phyloP scores from a whole-genome alignment of 1,140 invertebrate genomes.

The Latrodectus geometricus region DNA sequence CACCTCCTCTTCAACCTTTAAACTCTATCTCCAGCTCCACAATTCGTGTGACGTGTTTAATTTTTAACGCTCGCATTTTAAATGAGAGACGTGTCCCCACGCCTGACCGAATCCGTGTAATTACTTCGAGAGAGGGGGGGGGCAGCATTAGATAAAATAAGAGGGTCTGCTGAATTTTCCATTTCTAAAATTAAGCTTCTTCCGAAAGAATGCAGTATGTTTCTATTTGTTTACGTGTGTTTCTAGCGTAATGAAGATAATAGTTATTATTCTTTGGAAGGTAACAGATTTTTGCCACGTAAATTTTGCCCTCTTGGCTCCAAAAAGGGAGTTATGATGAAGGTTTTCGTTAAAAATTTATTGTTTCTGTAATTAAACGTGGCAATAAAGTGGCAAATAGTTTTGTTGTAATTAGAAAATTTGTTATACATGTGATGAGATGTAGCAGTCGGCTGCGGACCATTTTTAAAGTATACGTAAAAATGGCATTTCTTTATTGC shows the following conservation, averaged over 20 bases:
- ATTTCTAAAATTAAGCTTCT: constrained; percentile 8
- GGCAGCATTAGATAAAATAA: too few species aligned
- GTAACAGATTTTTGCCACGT: not conserved
- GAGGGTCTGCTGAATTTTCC: too few species aligned
- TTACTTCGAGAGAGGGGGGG: constrained; percentile 18
- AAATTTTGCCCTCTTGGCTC: constrained; percentile 5
- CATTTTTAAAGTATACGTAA: too few species aligned
- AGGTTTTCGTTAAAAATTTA: constrained; percentile 5
- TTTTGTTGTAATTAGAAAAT: not conserved
- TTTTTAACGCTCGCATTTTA: constrained; percentile 30
- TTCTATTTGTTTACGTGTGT: constrained; percentile 35
- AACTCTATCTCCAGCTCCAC: not conserved
- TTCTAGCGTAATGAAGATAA: constrained; percentile 11
- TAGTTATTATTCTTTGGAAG: too few species aligned
- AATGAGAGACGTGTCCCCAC: constrained; percentile 3
- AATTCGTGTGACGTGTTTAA: constrained; percentile 5
- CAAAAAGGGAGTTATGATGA: not conserved
- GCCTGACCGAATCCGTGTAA: constrained; percentile 1
- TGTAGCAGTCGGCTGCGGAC: too few species aligned
- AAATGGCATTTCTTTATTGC: too few species aligned
- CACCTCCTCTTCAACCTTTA: not conserved
- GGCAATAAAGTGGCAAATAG: not conserved
- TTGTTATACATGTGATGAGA: too few species aligned
- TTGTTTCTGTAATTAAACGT: constrained; percentile 13
- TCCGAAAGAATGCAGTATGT: not conserved